A percentile compares a stretch with the other conserved stretches of the same genome.
Evolutionary conservation across 2,113 vertebrate genomes (phyloP).

Genomic region (Candoia aspera): DNA sequence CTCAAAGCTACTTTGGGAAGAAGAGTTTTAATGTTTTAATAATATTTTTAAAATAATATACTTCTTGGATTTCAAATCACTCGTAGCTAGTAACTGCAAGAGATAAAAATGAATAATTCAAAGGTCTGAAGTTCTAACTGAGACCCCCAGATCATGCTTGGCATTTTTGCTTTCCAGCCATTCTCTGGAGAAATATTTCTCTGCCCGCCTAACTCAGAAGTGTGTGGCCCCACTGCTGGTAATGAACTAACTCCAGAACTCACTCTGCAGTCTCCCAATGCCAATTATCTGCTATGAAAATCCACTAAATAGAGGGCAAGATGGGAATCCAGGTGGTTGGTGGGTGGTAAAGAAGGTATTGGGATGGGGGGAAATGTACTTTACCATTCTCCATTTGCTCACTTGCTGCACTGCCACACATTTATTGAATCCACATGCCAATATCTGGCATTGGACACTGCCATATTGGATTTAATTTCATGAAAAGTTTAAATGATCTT

Average conservation of each 20-base stretch:
- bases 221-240: not conserved
- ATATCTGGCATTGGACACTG: not conserved
- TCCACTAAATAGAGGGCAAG: slow-evolving; percentile 19
- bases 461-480: not conserved
- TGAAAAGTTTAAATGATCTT: not conserved
- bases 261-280: not conserved
- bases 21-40: not conserved
- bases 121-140: not conserved
- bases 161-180: not conserved
- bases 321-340: slow-evolving; percentile 30
- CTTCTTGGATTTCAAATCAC: not conserved
- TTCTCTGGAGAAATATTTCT: not conserved
- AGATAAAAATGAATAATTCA: not conserved
- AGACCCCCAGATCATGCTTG: not conserved
- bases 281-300: slow-evolving; percentile 6
- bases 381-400: slow-evolving; percentile 10
- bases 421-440: not conserved
- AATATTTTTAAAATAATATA: not conserved
- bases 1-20: not conserved
- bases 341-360: slow-evolving; percentile 21
- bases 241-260: not conserved
- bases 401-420: slow-evolving; percentile 10
- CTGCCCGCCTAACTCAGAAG: not conserved
- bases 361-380: not conserved
- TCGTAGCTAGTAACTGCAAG: not conserved